These are phyloP conservation scores for Poecilia wingei DNA, from an alignment of 2,797 vertebrate species.

Conservation along the genomic window DNA sequence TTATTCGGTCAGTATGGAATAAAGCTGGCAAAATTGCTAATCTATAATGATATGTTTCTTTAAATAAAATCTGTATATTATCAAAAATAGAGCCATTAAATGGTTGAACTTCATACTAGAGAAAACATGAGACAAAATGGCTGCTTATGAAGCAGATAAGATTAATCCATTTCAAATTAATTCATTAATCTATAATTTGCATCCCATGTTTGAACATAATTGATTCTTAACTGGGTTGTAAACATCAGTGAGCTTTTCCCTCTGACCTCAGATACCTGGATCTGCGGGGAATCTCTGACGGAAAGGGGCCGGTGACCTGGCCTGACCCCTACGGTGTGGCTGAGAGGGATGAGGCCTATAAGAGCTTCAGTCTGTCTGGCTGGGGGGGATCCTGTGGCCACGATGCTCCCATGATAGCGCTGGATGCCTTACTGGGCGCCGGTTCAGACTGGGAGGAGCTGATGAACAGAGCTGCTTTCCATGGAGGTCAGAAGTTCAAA, in stretches of 20 bases:
- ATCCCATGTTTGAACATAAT: neutral
- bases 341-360: slow-evolving; percentile 77
- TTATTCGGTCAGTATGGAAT: too few species aligned
- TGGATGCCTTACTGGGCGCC: slow-evolving; percentile 76
- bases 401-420: slow-evolving; percentile 82
- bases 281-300: slow-evolving; percentile 69
- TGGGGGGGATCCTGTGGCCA: slow-evolving; percentile 82
- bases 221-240: neutral
- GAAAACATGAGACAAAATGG: too few species aligned
- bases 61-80: too few species aligned
- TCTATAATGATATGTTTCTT: too few species aligned
- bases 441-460: slow-evolving; percentile 80
- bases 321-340: slow-evolving; percentile 66
- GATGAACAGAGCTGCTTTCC: slow-evolving; percentile 74
- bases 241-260: slow-evolving; percentile 1
- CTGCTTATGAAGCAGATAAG: too few species aligned
- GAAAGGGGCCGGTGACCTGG: slow-evolving; percentile 71
- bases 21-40: too few species aligned
- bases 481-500: slow-evolving; percentile 71
- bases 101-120: too few species aligned
- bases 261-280: slow-evolving; percentile 74
- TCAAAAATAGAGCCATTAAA: too few species aligned
- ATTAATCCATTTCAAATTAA: too few species aligned
- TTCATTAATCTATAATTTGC: too few species aligned
- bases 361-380: slow-evolving; percentile 77